Evolutionary conservation across 2,888 invertebrate species (phyloP), one percentile per base, ranked within the genome.

Genomic region (Gortyna flavago): DNA sequence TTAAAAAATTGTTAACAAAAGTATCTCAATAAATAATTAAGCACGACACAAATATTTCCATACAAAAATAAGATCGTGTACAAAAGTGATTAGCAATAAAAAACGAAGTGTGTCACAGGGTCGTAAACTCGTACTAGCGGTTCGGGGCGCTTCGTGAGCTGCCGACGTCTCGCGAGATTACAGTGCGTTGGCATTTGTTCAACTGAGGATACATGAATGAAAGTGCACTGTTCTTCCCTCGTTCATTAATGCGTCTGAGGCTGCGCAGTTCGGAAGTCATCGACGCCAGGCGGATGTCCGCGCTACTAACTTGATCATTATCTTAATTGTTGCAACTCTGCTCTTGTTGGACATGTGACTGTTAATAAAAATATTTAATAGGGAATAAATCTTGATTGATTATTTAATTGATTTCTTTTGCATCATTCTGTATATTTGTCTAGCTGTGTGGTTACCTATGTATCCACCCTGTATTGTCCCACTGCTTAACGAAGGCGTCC

Each of bases 141-240:
- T 75, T 70, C 64, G 72, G 44, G 65, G 41, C 67, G 74, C 18
- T 92, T 91, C 96, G 96, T 95, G 96, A 91, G 92, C 90, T 62
- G 74, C 76, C 85, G 83, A 80, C 87, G 93, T 92, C 93, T 93
- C 92, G 89, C 86, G 89, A 93, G 96, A 96, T 96, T 96, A 96
- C 85, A 94, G 95, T 94, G 92, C 96, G 92, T 96, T 95, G 94
- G 91, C 93, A 92, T 90, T 91, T 91, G 92, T 92, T 93, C 90
- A 92, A 86, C 80, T 81, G 87, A 89, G 87, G 87, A 88, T 78
- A 84, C 81, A 81, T 94, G 93, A 94, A 95, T 95, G 94, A 94
- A 93, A 95, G 93, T 94, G 93, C 93, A 93, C 80, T 88, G 88
- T 82, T 88, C 84, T 72, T 67, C 61, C 44, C 57, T 71, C 90